A percentile compares a stretch with the other conserved stretches of the same genome.
These are phyloP conservation scores for Danaus chrysippus DNA, from an alignment of 2,888 invertebrate species.

Conservation along the genomic window DNA sequence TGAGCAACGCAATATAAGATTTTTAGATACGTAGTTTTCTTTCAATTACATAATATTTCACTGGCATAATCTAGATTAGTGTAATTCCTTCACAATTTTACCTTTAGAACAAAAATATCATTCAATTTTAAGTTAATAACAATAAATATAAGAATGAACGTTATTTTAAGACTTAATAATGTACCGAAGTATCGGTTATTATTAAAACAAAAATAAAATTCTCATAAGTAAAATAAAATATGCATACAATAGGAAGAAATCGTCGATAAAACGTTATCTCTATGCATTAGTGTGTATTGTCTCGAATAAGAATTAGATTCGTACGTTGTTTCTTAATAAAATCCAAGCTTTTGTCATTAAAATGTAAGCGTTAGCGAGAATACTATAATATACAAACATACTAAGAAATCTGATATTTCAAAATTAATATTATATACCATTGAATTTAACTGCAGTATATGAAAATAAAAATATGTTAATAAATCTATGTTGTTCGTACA, in stretches of 20 bases:
- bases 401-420: neutral
- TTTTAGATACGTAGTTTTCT: too few relatives aligned
- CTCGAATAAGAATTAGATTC: slow-evolving; percentile 49
- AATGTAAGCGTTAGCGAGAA: slow-evolving; percentile 27
- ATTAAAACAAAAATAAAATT: slow-evolving; percentile 23
- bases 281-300: slow-evolving; percentile 32
- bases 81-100: too few relatives aligned
- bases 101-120: neutral
- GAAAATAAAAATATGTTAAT: neutral
- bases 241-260: slow-evolving; percentile 40
- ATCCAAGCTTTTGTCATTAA: slow-evolving; percentile 25
- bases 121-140: neutral
- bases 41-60: too few relatives aligned
- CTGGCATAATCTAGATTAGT: too few relatives aligned
- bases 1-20: too few relatives aligned
- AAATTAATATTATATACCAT: neutral
- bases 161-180: neutral
- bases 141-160: slow-evolving; percentile 9
- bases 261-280: slow-evolving; percentile 37
- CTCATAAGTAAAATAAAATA: slow-evolving; percentile 34
- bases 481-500: neutral
- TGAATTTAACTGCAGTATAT: neutral
- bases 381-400: too few relatives aligned
- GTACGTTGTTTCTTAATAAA: slow-evolving; percentile 43
- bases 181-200: slow-evolving; percentile 11